A percentile compares a stretch with the other conserved stretches of the same genome.
These are phyloP conservation scores for Sminthurinus aureus DNA, from an alignment of 2,888 invertebrate genomes.

Conservation along the genomic window DNA sequence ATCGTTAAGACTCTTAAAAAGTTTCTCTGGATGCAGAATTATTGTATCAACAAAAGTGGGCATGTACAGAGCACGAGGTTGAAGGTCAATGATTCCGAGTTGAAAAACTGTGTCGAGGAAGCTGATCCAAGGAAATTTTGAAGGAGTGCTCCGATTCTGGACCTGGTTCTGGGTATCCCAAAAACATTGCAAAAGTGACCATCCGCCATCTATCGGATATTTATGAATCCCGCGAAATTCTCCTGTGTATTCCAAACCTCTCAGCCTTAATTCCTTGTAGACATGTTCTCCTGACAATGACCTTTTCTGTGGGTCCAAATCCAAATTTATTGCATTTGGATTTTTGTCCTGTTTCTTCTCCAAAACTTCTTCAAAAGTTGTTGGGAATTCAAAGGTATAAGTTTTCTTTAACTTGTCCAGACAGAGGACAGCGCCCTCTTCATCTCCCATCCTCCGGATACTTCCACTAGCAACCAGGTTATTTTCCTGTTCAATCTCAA, in stretches of 20 bases:
- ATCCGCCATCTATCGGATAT: constrained; percentile 61
- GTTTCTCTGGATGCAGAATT: constrained; percentile 70
- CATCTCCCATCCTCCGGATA: too few relatives aligned
- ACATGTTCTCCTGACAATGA: constrained; percentile 29
- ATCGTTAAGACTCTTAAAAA: constrained; percentile 54
- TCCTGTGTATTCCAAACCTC: constrained; percentile 63
- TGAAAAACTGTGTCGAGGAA: constrained; percentile 92
- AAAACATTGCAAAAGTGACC: too few relatives aligned
- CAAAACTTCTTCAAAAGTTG: constrained; percentile 19
- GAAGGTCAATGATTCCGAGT: constrained; percentile 75
- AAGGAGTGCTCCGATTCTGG: constrained; percentile 67
- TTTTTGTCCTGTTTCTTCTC: constrained; percentile 28
- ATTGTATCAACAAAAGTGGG: constrained; percentile 79
- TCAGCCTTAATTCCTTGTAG: constrained; percentile 62
- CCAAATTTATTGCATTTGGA: neutral
- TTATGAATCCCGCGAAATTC: constrained; percentile 63
- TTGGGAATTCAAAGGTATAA: too few relatives aligned
- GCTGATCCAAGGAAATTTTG: constrained; percentile 86
- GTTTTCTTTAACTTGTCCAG: too few relatives aligned
- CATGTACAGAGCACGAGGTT: constrained; percentile 74
- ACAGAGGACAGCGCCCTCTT: too few relatives aligned
- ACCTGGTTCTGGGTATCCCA: too few relatives aligned
- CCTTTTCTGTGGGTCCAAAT: constrained; percentile 20
- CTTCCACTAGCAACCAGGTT: neutral
- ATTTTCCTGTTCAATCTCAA: neutral